Evolutionary conservation across 2,888 invertebrate species (phyloP), one percentile per base, ranked within the genome.

Genomic region (Tipula unca): DNA sequence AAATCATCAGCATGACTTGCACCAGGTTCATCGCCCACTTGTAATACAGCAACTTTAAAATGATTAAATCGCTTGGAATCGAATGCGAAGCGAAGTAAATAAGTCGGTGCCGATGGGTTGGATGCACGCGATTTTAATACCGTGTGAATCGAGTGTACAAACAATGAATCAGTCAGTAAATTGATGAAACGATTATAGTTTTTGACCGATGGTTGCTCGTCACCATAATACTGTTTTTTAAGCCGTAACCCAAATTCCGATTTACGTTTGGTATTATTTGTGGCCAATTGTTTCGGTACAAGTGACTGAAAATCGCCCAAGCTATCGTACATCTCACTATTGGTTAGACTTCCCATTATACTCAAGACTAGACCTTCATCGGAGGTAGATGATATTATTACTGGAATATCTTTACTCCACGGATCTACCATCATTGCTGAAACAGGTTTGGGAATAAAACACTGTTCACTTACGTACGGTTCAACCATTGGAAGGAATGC

Each of bases 1-100:
- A 91, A 88, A 87, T 91, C 91, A 88, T 91, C 91, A 1, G 88
- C 91, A 87, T 91, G 91, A 86, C 90, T 90, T 85, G 90, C 89
- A 13, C 91, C 91, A 0, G 88, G 87, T 29, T 89, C 86, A 42
- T 88, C n/a, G 14, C 42, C 42, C 42, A 42, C 13, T 42, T 42
- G 42, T 42, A 42, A 90, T 88, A 87, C 89, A 89, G 3, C 87
- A 87, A 86, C 86, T 85, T 87, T 87, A 87, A 91, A 89, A 29
- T 89, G 89, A 88, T 91, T 91, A 82, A 90, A 90, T 87, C 90
- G 88, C 87, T 90, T 89, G 1, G 91, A 91, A 87, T 91, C 91
- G 86, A 90, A 90, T 86, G 90, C 90, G 86, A 91, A 91, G 29
- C 91, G 89, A 86, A 91, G 91, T 3, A 91, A 88, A 86, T 88